phyloP scores from a whole-genome alignment of 2,113 vertebrate genomes.

The Strix uralensis region DNA sequence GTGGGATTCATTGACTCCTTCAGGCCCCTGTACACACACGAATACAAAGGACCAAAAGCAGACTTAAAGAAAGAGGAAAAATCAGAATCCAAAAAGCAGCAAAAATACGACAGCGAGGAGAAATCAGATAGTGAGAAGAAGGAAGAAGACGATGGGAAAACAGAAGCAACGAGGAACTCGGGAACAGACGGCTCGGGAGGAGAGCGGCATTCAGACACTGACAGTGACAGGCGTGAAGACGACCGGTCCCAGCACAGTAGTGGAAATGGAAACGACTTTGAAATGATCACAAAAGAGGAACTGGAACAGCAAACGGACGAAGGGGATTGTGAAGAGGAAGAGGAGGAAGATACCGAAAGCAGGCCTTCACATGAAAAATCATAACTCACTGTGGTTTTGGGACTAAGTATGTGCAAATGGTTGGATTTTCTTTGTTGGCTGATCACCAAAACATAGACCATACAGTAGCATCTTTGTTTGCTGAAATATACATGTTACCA shows the following conservation, averaged over 20 bases:
- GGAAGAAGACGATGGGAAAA: slow-evolving; percentile 86
- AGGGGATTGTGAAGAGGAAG: slow-evolving; percentile 83
- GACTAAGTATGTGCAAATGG: slow-evolving; percentile 77
- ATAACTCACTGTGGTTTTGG: slow-evolving; percentile 75
- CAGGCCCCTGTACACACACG: slow-evolving; percentile 96
- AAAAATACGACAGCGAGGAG: slow-evolving; percentile 91
- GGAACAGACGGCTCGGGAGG: slow-evolving; percentile 74
- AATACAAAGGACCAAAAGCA: slow-evolving; percentile 93
- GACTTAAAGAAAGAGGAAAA: slow-evolving; percentile 90
- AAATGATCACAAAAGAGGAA: slow-evolving; percentile 99
- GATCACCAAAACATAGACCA: slow-evolving; percentile 72
- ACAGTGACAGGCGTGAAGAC: slow-evolving; percentile 94
- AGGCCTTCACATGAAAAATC: slow-evolving; percentile 83
- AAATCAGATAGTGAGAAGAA: slow-evolving; percentile 96
- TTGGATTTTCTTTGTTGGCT: slow-evolving; percentile 85
- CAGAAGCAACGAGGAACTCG: slow-evolving; percentile 70
- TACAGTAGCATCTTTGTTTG: slow-evolving; percentile 73
- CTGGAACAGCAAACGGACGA: slow-evolving; percentile 96
- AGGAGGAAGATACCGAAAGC: slow-evolving; percentile 72
- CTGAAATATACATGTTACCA: slow-evolving; percentile 70
- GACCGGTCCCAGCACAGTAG: slow-evolving; percentile 98
- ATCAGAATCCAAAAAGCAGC: slow-evolving; percentile 79
- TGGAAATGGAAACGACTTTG: slow-evolving; percentile 96
- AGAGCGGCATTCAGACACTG: slow-evolving; percentile 91
- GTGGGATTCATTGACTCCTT: slow-evolving; percentile 99